phyloP scores from a whole-genome alignment of 2,113 vertebrate species.

The Corynorhinus townsendii region DNA sequence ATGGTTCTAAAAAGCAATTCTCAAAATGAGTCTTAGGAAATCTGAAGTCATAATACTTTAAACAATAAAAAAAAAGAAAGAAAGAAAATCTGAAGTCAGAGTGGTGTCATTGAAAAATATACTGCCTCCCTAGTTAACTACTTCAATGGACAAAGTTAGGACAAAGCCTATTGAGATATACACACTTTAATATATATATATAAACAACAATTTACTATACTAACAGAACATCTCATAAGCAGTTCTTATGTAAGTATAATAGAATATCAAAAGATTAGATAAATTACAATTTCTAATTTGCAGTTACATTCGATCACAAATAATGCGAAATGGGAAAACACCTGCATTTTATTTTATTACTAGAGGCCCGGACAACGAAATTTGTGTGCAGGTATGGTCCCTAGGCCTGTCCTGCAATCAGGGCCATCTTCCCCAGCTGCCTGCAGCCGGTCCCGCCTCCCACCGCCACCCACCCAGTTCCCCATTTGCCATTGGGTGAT shows the following conservation, averaged over 20 bases:
- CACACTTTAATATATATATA: neutral
- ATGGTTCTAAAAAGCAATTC: neutral
- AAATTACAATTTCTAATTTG: conserved; percentile 5
- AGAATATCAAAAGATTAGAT: conserved; percentile 17
- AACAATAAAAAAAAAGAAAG: neutral
- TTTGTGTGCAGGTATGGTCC: too few relatives aligned
- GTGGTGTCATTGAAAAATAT: neutral
- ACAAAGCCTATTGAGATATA: neutral
- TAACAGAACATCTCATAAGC: neutral
- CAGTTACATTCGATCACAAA: neutral
- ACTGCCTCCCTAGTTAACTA: neutral
- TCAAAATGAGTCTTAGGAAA: conserved; percentile 13
- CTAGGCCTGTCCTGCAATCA: too few relatives aligned
- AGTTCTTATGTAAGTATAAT: neutral
- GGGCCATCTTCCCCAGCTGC: too few relatives aligned
- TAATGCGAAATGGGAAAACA: conserved; percentile 6
- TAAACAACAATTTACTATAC: neutral
- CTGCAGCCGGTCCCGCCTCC: too few relatives aligned
- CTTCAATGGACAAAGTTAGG: neutral
- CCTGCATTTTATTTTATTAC: neutral
- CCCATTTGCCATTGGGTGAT: too few relatives aligned
- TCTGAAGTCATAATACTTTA: neutral
- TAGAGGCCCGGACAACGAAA: too few relatives aligned
- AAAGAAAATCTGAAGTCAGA: conserved; percentile 20
- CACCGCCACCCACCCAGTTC: too few relatives aligned